phyloP scores from a whole-genome alignment of 1,140 invertebrate genomes.

The Achatina immaculata region DNA sequence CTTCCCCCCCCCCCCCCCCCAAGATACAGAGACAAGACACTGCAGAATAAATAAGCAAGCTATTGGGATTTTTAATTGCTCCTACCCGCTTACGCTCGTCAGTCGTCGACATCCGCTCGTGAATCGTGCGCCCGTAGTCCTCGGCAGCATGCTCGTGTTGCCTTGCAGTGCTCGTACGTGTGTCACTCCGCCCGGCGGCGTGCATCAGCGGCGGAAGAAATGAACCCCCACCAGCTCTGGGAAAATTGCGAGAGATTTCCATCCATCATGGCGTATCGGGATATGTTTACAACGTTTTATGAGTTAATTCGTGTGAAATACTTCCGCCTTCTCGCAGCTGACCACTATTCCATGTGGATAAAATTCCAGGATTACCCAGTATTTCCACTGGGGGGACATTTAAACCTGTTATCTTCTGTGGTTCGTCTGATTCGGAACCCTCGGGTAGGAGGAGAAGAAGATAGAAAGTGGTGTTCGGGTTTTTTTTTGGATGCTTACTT shows the following conservation, averaged over 20 bases:
- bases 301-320: neutral
- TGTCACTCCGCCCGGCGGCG: neutral
- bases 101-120: neutral
- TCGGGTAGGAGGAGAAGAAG: too few relatives aligned
- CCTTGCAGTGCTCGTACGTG: neutral
- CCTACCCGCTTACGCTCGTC: too few relatives aligned
- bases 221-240: neutral
- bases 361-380: conserved; percentile 3
- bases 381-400: too few relatives aligned
- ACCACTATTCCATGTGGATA: neutral
- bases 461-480: too few relatives aligned
- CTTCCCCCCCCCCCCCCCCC: too few relatives aligned
- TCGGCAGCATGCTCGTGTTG: neutral
- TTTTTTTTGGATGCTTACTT: too few relatives aligned
- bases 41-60: too few relatives aligned
- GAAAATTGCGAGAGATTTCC: neutral
- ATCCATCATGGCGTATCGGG: neutral
- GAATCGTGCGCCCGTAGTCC: neutral
- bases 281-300: neutral
- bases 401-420: too few relatives aligned
- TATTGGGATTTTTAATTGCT: neutral
- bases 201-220: neutral
- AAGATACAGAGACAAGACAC: too few relatives aligned
- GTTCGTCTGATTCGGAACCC: too few relatives aligned
- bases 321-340: neutral